These are phyloP conservation scores for Pelobates cultripes DNA, from an alignment of 2,797 vertebrate genomes.

Conservation along the genomic window DNA sequence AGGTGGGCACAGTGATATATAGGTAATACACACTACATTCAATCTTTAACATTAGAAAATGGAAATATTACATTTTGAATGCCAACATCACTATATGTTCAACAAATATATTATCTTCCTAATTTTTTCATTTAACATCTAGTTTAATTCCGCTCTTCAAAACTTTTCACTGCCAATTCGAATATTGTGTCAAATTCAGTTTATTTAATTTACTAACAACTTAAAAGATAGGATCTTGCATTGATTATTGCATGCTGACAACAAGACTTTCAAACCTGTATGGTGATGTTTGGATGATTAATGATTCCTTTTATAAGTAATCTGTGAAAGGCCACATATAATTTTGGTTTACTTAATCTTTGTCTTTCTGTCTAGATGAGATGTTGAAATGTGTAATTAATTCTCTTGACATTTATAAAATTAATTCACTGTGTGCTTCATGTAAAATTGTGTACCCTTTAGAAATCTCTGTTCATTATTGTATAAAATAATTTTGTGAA, in stretches of 20 bases:
- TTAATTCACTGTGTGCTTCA: conserved; percentile 10
- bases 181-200: background rate
- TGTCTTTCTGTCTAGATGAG: conserved; percentile 42
- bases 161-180: background rate
- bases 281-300: conserved; percentile 46
- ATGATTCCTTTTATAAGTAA: conserved; percentile 36
- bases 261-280: conserved; percentile 12
- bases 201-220: conserved; percentile 15
- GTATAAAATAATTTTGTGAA: conserved; percentile 22
- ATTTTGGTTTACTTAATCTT: conserved; percentile 37
- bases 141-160: too few relatives aligned
- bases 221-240: conserved; percentile 4
- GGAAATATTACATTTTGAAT: background rate
- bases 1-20: too few relatives aligned
- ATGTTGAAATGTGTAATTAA: conserved; percentile 49
- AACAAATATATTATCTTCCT: background rate
- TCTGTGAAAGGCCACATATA: conserved; percentile 48
- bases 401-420: conserved; percentile 44
- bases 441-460: conserved; percentile 20
- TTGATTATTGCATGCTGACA: conserved; percentile 21
- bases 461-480: conserved; percentile 36
- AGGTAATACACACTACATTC: too few relatives aligned
- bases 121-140: background rate
- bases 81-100: background rate
- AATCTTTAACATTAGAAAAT: too few relatives aligned